Evolutionary conservation across 2,888 invertebrate species (phyloP).

Genomic region (Rhyacophila evoluta): DNA sequence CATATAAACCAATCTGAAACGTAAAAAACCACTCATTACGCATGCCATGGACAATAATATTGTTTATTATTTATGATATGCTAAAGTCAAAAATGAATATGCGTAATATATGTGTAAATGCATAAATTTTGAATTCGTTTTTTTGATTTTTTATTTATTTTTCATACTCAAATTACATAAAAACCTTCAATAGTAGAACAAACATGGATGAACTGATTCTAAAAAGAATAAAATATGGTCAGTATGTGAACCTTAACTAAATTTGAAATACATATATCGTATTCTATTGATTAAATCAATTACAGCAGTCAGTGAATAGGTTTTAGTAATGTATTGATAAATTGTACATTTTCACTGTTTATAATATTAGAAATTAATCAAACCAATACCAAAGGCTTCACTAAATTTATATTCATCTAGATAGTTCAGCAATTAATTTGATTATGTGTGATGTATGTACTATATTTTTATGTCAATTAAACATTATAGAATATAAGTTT

Average conservation of each 20-base stretch:
- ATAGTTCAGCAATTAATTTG: constrained; percentile 52
- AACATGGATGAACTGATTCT: neutral
- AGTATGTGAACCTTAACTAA: neutral
- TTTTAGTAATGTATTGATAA: constrained; percentile 44
- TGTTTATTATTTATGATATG: too few species aligned
- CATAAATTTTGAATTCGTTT: too few species aligned
- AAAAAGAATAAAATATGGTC: neutral
- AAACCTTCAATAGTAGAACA: too few species aligned
- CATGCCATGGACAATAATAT: too few species aligned
- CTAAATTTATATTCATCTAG: constrained; percentile 2
- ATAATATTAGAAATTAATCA: neutral
- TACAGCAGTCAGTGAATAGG: neutral
- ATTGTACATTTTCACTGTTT: constrained; percentile 33
- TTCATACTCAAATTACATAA: too few species aligned
- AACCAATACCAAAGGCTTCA: constrained; percentile 9
- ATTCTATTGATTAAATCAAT: neutral
- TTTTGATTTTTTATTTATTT: too few species aligned
- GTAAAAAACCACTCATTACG: too few species aligned
- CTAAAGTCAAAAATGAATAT: too few species aligned
- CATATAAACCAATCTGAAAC: too few species aligned
- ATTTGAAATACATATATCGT: neutral
- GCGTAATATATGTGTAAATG: too few species aligned
- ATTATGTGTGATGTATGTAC: constrained; percentile 58
- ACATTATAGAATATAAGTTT: constrained; percentile 44
- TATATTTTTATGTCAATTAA: constrained; percentile 66